A percentile compares a stretch with the other conserved stretches of the same genome.
phyloP scores from a whole-genome alignment of 2,113 vertebrate species.

The Notarius quadriscutis region DNA sequence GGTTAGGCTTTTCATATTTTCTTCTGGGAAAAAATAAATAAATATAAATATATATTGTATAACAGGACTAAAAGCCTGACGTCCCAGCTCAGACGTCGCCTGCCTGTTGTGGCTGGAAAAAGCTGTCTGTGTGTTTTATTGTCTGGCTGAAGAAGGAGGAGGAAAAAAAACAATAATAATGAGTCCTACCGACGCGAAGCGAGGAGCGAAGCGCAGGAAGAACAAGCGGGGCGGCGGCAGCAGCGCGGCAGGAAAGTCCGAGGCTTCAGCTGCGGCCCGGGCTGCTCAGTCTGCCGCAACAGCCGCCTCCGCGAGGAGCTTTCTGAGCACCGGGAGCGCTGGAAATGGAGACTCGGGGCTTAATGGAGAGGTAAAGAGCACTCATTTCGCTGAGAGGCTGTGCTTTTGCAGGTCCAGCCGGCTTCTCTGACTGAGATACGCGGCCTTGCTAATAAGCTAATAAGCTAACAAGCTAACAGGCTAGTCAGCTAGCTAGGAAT shows the following conservation, averaged over 20 bases:
- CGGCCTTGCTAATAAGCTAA: neutral
- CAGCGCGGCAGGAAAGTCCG: constrained; percentile 74
- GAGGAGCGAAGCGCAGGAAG: constrained; percentile 94
- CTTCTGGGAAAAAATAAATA: constrained; percentile 57
- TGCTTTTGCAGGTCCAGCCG: neutral
- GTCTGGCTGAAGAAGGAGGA: constrained; percentile 55
- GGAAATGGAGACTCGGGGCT: constrained; percentile 67
- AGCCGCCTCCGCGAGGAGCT: constrained; percentile 70
- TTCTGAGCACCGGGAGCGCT: constrained; percentile 65
- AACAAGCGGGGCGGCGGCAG: constrained; percentile 92
- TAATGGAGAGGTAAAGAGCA: constrained; percentile 74
- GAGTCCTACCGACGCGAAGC: constrained; percentile 95
- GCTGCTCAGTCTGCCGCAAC: constrained; percentile 70
- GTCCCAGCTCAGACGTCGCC: constrained; percentile 61
- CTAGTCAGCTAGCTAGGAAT: neutral
- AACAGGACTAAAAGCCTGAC: constrained; percentile 49
- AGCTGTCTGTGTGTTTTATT: constrained; percentile 63
- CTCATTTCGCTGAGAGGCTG: too few species aligned
- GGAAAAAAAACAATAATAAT: constrained; percentile 58
- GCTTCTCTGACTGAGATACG: neutral
- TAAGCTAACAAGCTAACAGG: neutral
- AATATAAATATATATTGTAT: constrained; percentile 52
- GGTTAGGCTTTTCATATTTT: constrained; percentile 63
- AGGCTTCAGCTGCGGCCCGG: constrained; percentile 74
- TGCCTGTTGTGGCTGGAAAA: constrained; percentile 58